Evolutionary conservation across 2,888 invertebrate species (phyloP).

Genomic region (Blera fallax): DNA sequence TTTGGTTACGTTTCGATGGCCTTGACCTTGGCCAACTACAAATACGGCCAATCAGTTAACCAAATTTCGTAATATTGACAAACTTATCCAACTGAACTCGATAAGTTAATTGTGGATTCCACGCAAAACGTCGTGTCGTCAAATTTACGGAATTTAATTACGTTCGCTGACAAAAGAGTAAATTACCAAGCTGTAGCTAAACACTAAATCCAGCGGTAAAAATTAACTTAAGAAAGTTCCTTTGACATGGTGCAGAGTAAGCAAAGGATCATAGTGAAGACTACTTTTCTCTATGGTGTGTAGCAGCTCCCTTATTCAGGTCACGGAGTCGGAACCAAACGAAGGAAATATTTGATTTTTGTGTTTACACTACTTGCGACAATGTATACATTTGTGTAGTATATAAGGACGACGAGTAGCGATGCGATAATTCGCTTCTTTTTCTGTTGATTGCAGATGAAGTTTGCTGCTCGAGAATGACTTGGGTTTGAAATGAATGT

Average conservation of each 20-base stretch:
- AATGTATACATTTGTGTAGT: background rate
- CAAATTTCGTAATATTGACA: background rate
- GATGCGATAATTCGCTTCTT: background rate
- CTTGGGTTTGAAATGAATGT: background rate
- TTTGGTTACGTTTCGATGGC: no score
- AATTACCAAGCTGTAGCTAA: background rate
- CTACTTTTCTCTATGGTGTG: background rate
- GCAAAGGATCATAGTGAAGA: background rate
- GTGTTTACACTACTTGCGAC: constrained; percentile 11
- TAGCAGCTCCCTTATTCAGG: background rate
- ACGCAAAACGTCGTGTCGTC: background rate
- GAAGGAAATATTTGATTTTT: constrained; percentile 25
- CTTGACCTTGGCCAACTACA: background rate
- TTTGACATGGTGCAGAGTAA: background rate
- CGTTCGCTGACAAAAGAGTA: background rate
- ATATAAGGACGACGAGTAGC: background rate
- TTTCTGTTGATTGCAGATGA: constrained; percentile 10
- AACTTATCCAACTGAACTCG: background rate
- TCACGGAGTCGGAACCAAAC: constrained; percentile 17
- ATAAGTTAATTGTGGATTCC: constrained; percentile 4
- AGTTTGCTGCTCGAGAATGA: background rate
- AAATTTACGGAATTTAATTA: constrained; percentile 3
- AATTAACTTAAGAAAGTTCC: constrained; percentile 7
- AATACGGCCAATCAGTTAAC: background rate
- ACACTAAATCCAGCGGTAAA: background rate